phyloP scores from a whole-genome alignment of 35 echinoderm and acorn worm species.

The Nesometra sesokonis region DNA sequence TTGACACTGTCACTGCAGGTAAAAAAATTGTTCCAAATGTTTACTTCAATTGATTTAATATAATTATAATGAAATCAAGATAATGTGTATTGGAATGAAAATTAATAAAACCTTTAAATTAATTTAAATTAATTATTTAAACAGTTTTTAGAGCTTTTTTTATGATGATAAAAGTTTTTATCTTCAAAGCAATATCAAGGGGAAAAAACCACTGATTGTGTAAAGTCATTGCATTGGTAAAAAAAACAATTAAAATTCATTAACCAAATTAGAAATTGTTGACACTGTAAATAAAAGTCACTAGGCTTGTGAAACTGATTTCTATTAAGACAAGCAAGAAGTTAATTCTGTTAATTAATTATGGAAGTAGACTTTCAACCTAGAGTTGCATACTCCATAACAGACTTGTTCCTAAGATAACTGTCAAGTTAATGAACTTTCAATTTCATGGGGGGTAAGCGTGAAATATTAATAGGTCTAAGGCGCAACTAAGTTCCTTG shows the following conservation, averaged over 20 bases:
- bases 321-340: neutral
- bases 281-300: neutral
- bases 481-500: neutral
- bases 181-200: too few relatives aligned
- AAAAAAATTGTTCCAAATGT: too few relatives aligned
- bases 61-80: too few relatives aligned
- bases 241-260: neutral
- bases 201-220: too few relatives aligned
- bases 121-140: too few relatives aligned
- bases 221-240: neutral
- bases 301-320: neutral
- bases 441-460: neutral
- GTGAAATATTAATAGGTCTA: constrained; percentile 1
- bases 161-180: too few relatives aligned
- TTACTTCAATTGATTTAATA: too few relatives aligned
- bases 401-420: neutral
- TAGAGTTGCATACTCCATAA: neutral
- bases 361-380: neutral
- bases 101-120: too few relatives aligned
- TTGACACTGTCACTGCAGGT: too few relatives aligned
- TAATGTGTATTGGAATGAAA: too few relatives aligned
- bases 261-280: neutral
- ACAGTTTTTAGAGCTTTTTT: too few relatives aligned
- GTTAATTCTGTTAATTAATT: neutral
- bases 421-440: neutral